These are phyloP conservation scores for Parauchenoglanis punctatus DNA, from an alignment of 2,797 vertebrate genomes.

Conservation along the genomic window DNA sequence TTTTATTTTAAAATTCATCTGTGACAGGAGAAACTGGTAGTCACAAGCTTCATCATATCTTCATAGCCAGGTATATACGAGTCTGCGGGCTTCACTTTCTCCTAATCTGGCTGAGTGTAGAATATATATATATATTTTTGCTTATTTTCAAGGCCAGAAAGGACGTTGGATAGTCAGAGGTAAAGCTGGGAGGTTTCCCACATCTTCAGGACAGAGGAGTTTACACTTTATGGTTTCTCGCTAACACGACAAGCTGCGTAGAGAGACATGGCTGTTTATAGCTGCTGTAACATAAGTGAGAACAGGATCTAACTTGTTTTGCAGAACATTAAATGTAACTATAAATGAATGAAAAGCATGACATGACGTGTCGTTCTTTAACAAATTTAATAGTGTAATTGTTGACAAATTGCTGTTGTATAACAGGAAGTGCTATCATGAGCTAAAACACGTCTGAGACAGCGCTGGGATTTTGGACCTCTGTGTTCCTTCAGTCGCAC, in stretches of 20 bases:
- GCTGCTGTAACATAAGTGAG: not conserved
- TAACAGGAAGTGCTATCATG: not conserved
- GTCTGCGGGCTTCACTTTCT: too few relatives aligned
- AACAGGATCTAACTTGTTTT: too few relatives aligned
- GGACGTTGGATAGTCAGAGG: not conserved
- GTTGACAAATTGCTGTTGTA: not conserved
- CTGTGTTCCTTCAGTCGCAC: slow-evolving; percentile 19
- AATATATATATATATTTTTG: too few relatives aligned
- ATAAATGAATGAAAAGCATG: not conserved
- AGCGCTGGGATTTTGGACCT: not conserved
- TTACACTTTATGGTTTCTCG: too few relatives aligned
- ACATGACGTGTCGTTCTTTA: not conserved
- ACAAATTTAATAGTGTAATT: not conserved
- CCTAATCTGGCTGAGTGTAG: too few relatives aligned
- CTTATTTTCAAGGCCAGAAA: too few relatives aligned
- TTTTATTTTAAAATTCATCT: not conserved
- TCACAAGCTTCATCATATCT: not conserved
- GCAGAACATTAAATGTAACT: not conserved
- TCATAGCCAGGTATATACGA: too few relatives aligned
- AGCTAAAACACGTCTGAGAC: not conserved
- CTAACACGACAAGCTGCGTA: too few relatives aligned
- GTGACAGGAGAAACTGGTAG: not conserved
- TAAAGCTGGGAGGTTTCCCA: not conserved
- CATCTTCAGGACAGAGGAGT: not conserved
- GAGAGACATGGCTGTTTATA: not conserved